Base-by-base conservation (phyloP, 2,113 vertebrate genomes). In the Trematocara marginatum region DNA sequence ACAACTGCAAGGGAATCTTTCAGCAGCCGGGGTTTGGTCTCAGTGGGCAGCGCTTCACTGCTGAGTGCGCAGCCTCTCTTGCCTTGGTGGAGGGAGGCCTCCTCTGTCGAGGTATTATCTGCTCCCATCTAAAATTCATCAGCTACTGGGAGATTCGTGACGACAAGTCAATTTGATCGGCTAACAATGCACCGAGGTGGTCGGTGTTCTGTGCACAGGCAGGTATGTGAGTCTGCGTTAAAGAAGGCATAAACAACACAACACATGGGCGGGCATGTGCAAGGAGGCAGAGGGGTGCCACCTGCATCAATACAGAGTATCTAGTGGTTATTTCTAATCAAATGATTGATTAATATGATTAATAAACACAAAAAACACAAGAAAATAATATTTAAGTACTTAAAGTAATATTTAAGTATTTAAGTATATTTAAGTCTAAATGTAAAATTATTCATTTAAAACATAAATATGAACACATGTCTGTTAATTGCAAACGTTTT, bases 91-190 rank as follows among this genome's bases (percentile, higher is more conserved):
- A 90, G 92, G 90, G 85, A 88, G 92, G 88, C 88, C 88, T 90
- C 93, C 93, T 91, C 84, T 76, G 86, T 92, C 34, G 45, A 91
- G 82, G 87, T 90, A 89, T 92, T 91, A 94, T 92, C 92, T 35
- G 6, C 82, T 89, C 78, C 85, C 91, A 95, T 95, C 91, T 92
- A 95, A 94, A 95, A 95, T 94, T 96, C 88, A 96, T 95, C 91
- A 93, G 87, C 79, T 78, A 38, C 93, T 90, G 93, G 88, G 92
- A 92, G 92, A 94, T 92, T 92, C 15, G 85, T 89, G 93, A 92
- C 59, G 86, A 90, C 85, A 78, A 89, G 90, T 91, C 86, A 83
- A 16, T 91, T 84, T 93, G 89, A 93, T 92, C 47, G 64, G 86
- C 87, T 90, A 83, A 91, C 90, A 91, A 88, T 82, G 84, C 90